Evolutionary conservation across 2,113 vertebrate species (phyloP).

Genomic region (Lucifuga dentata): DNA sequence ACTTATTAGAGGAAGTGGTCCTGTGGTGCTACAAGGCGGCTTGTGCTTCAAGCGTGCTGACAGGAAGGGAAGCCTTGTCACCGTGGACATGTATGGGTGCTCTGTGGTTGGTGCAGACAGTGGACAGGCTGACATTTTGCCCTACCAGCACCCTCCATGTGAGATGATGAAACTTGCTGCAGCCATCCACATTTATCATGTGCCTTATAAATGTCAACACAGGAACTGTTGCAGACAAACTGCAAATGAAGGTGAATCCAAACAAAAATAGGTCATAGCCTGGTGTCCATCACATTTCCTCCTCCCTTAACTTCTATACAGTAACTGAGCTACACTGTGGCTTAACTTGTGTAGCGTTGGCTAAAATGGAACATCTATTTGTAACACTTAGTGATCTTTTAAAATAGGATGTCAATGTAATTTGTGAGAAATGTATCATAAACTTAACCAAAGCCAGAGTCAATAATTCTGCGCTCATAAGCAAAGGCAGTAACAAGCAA

Average conservation of each 20-base stretch:
- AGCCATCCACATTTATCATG: constrained; percentile 57
- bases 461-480: constrained; percentile 53
- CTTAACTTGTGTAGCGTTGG: constrained; percentile 14
- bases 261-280: constrained; percentile 62
- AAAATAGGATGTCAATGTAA: constrained; percentile 31
- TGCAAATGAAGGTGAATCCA: constrained; percentile 50
- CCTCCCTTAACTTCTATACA: constrained; percentile 9
- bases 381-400: constrained; percentile 14
- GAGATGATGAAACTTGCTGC: constrained; percentile 40
- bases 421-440: constrained; percentile 52
- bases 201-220: constrained; percentile 66
- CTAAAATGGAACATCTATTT: constrained; percentile 32
- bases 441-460: constrained; percentile 45
- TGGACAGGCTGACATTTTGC: constrained; percentile 29
- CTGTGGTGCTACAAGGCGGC: constrained; percentile 45
- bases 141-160: constrained; percentile 12
- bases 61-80: constrained; percentile 42
- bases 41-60: constrained; percentile 30
- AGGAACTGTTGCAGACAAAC: constrained; percentile 47
- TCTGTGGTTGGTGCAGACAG: constrained; percentile 28
- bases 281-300: constrained; percentile 43
- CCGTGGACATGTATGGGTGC: constrained; percentile 41
- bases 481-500: constrained; percentile 50
- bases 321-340: constrained; percentile 1
- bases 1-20: constrained; percentile 64